Percentiles rank a stretch among this genome's conserved stretches.
Conservation (phyloP, 2,113 vertebrate genomes). For the Ahaetulla prasina region DNA sequence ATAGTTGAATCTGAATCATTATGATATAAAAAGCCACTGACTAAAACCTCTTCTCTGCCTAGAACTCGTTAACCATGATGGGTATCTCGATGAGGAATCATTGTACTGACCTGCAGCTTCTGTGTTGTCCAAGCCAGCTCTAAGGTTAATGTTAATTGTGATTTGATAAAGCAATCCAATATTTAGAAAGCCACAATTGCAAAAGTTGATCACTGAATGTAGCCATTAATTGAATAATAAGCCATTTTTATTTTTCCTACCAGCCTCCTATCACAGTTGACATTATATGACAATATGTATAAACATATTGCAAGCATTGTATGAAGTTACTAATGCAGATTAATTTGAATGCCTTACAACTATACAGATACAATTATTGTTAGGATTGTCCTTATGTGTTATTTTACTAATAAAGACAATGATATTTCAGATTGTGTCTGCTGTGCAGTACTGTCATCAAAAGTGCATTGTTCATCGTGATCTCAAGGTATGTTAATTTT, state of each 20-base stretch:
- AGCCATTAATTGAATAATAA: background rate
- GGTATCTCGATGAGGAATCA: background rate
- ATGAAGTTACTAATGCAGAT: background rate
- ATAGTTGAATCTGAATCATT: background rate
- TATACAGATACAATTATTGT: background rate
- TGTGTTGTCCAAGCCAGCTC: background rate
- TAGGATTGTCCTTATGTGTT: background rate
- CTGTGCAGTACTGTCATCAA: constrained; percentile 97
- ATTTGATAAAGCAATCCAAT: background rate
- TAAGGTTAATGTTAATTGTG: background rate
- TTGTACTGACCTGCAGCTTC: background rate
- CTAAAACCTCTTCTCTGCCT: background rate
- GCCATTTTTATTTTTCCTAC: background rate
- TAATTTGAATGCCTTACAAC: background rate
- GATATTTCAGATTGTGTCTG: constrained; percentile 92
- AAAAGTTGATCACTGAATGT: background rate
- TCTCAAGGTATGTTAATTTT: constrained; percentile 81
- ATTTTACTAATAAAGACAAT: constrained; percentile 40
- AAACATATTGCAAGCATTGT: background rate
- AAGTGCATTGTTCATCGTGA: constrained; percentile 96
- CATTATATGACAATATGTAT: background rate
- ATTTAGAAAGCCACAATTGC: background rate
- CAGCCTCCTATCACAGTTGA: background rate
- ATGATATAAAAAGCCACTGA: background rate
- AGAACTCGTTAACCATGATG: background rate